Conservation (phyloP, 2,888 invertebrate genomes). For the Oligia strigilis region DNA sequence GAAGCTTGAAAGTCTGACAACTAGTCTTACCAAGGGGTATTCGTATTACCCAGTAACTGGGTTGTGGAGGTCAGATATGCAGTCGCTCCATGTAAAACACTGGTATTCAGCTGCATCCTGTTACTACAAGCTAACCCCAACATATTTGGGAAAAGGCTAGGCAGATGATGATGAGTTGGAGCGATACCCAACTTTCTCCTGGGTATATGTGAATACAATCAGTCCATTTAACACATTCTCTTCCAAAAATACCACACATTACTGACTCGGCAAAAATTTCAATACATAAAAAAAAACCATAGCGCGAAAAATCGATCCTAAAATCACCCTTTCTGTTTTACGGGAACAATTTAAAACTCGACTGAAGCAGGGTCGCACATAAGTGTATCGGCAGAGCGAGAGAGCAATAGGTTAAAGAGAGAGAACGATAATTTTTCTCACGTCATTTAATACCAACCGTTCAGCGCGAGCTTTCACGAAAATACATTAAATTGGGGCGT, state of each 20-base stretch:
- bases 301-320: constrained; percentile 38
- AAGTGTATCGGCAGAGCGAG: constrained; percentile 60
- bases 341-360: constrained; percentile 58
- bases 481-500: constrained; percentile 77
- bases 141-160: too few relatives aligned
- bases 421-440: constrained; percentile 78
- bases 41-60: too few relatives aligned
- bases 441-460: constrained; percentile 80
- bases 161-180: neutral
- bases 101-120: too few relatives aligned
- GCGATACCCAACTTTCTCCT: neutral
- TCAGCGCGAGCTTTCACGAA: constrained; percentile 71
- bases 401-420: constrained; percentile 50
- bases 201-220: neutral
- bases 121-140: too few relatives aligned
- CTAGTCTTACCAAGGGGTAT: too few relatives aligned
- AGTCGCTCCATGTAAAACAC: too few relatives aligned
- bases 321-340: constrained; percentile 51
- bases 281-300: constrained; percentile 14
- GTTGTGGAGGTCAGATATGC: too few relatives aligned
- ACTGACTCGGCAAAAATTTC: constrained; percentile 10
- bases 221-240: neutral
- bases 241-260: neutral
- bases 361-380: constrained; percentile 36
- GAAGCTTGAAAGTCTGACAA: too few relatives aligned